A percentile compares a stretch with the other conserved stretches of the same genome.
Conservation (phyloP, 2,113 vertebrate genomes). For the Gymnarchus niloticus region DNA sequence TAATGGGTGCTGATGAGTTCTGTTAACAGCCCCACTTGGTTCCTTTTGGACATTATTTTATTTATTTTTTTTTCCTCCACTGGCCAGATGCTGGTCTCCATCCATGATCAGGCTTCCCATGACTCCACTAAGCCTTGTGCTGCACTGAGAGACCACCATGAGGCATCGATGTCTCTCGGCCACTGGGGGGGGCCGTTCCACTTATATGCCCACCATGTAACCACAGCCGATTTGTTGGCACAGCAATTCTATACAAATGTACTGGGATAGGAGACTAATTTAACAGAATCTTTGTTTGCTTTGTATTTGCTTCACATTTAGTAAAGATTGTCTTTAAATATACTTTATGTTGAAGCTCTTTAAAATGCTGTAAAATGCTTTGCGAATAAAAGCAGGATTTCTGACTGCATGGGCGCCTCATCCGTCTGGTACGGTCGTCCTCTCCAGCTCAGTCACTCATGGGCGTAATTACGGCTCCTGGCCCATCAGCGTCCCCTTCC, state of each 20-base stretch:
- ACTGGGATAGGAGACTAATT: background rate
- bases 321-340: background rate
- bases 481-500: no score
- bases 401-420: no score
- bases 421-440: no score
- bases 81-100: background rate
- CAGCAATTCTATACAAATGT: background rate
- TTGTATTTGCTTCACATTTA: no score
- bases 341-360: no score
- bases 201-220: background rate
- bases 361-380: no score
- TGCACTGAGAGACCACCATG: background rate
- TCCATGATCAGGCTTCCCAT: background rate
- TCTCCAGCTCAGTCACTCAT: no score
- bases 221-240: background rate
- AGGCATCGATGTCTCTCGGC: background rate
- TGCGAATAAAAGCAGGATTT: no score
- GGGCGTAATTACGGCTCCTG: no score
- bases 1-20: background rate
- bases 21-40: background rate
- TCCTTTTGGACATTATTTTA: background rate
- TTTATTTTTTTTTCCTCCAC: background rate
- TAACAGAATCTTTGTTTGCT: background rate
- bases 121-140: background rate
- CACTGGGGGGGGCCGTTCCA: background rate